Percentiles rank a stretch among this genome's conserved stretches.
phyloP scores from a whole-genome alignment of 2,888 invertebrate species.

The Dryobotodes eremita region DNA sequence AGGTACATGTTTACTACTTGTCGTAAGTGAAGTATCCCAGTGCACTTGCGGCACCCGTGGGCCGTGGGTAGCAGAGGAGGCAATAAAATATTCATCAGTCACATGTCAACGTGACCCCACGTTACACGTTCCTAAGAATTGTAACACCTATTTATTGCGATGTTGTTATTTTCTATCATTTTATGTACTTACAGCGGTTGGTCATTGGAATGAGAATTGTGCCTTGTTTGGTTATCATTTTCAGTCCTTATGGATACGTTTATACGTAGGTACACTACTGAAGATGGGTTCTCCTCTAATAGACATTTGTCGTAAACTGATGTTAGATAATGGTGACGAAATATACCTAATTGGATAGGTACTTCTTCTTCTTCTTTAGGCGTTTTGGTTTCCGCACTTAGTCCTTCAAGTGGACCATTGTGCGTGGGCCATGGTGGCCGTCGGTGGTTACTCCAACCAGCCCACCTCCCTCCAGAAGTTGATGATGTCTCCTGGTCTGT shows the following conservation, averaged over 20 bases:
- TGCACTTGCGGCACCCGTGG: conserved; percentile 75
- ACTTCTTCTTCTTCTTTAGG: too few species aligned
- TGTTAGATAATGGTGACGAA: neutral
- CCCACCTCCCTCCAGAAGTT: too few species aligned
- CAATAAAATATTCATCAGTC: conserved; percentile 89
- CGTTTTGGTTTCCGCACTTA: too few species aligned
- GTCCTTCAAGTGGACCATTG: too few species aligned
- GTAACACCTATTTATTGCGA: conserved; percentile 67
- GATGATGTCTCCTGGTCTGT: too few species aligned
- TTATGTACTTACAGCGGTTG: conserved; percentile 21
- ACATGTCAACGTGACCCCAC: conserved; percentile 82
- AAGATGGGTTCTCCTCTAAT: neutral
- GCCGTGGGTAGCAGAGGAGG: conserved; percentile 80
- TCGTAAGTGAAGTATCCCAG: conserved; percentile 58
- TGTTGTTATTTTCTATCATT: conserved; percentile 63
- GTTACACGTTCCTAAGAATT: conserved; percentile 68
- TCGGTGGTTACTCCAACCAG: too few species aligned
- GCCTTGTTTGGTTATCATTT: conserved; percentile 10
- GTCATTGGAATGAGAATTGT: conserved; percentile 23
- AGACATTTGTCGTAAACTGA: neutral
- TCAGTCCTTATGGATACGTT: too few species aligned
- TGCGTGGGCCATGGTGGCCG: too few species aligned
- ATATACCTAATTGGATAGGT: neutral
- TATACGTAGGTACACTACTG: neutral
- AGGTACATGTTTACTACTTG: conserved; percentile 57